These are phyloP conservation scores for Acleris emargana DNA, from an alignment of 2,888 invertebrate species.

Conservation along the genomic window DNA sequence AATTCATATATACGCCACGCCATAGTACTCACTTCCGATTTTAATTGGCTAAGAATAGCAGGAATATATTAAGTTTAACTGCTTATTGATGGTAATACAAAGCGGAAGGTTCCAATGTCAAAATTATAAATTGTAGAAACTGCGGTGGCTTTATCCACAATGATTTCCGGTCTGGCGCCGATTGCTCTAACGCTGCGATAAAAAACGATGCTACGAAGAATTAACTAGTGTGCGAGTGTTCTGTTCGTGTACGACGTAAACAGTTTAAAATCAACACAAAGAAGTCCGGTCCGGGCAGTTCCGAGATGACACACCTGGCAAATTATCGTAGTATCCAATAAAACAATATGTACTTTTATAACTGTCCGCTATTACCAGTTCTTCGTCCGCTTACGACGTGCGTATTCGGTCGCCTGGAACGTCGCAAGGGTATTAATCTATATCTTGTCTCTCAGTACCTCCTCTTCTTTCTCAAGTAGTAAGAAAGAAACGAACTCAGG, in stretches of 20 bases:
- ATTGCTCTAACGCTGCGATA: slow-evolving; percentile 12
- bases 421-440: too few relatives aligned
- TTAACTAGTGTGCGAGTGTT: slow-evolving; percentile 20
- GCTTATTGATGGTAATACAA: slow-evolving; percentile 3
- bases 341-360: slow-evolving; percentile 51
- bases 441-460: background rate
- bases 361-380: slow-evolving; percentile 50
- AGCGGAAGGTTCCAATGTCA: slow-evolving; percentile 9
- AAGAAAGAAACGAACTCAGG: background rate
- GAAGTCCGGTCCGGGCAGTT: slow-evolving; percentile 49
- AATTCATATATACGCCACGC: background rate
- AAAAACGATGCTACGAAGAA: slow-evolving; percentile 14
- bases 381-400: slow-evolving; percentile 43
- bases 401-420: slow-evolving; percentile 10
- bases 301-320: slow-evolving; percentile 55
- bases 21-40: slow-evolving; percentile 1
- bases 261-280: slow-evolving; percentile 42
- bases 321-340: slow-evolving; percentile 57
- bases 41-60: background rate
- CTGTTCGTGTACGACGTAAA: slow-evolving; percentile 19
- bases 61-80: slow-evolving; percentile 5
- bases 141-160: slow-evolving; percentile 20
- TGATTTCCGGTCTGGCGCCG: slow-evolving; percentile 26
- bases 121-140: slow-evolving; percentile 22
- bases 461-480: background rate